Evolutionary conservation across 2,797 vertebrate species (phyloP), one percentile per base, ranked within the genome.

Genomic region (Galaxias olidus): DNA sequence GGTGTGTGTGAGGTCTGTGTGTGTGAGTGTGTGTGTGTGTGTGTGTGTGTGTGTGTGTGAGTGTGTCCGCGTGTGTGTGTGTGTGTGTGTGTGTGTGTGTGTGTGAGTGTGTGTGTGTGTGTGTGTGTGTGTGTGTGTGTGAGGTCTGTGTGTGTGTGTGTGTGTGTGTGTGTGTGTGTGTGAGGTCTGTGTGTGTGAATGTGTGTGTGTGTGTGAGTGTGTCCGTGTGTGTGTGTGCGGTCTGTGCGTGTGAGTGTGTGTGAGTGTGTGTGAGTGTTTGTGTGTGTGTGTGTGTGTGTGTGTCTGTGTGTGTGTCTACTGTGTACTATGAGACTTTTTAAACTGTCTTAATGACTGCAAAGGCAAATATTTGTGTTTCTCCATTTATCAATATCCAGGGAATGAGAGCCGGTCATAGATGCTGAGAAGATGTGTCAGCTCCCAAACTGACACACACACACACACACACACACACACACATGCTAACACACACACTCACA

Each of bases 1-100:
- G 30, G 41, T 17, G 55, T 51, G 63, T 58, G 63, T 42, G 1
- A 6, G 7, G 18, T 20, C 17, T 20, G 17, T 59, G 49, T 19
- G 19, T 51, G 30, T 17, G n/a, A 5, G 56, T 58, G 46, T 61
- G 18, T 10, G 46, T 49, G 46, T 14, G 15, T 45, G 17, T 46
- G 59, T 49, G 18, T 48, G 11, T 20, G 44, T 41, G 54, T 57
- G 55, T 42, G 56, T 58, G 41, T 58, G 13, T 51, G 30, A 49
- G 59, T 40, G 14, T 42, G 30, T 42, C 18, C 17, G 13, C 49
- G 45, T 61, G 19, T 42, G 46, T 49, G 4, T 19, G 14, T 47
- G 46, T 47, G 48, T 46, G 45, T 46, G 45, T 46, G 45, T 46
- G 45, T 46, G 45, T 46, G 45, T 20, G 20, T 56, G 56, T 17